Base-by-base conservation (phyloP, 2,888 invertebrate species). In the Alloplasta piceator region DNA sequence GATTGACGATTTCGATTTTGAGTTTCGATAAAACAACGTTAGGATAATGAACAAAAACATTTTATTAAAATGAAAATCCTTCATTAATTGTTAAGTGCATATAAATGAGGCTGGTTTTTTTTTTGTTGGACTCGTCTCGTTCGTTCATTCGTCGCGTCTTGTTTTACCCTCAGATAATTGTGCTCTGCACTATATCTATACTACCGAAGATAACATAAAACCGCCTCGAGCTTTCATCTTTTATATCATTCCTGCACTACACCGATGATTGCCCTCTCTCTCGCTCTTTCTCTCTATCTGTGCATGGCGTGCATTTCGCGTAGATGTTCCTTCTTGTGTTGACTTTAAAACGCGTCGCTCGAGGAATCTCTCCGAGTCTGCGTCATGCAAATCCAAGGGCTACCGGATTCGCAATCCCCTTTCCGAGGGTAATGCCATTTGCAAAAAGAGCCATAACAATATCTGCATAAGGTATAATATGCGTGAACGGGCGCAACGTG, bases 391-490 rank as follows among this genome's bases (percentile, higher is more conserved):
- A 89, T 90, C 82, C 84, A 83, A 86, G 83, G 80, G 82, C 84
- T 80, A 82, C 85, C 76, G 26, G 76, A 78, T 73, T 38, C 60
- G 26, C 26, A 26, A 26, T 26, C 26, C 26, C 26, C 26, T 26
- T 43, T 36, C 85, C 48, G 85, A 85, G 85, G 86, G 82, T 88
- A 87, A 85, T 84, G 79, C 83, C 80, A 84, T 63, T 86, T 85
- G 86, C 87, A 90, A 90, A 89, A 90, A 90, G 86, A 85, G 86
- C 83, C 84, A 88, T 90, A 90, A 90, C 89, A 89, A 90, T 90
- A 90, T 90, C 87, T 87, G 86, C 87, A 87, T 86, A 86, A 82
- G 86, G 68, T 48, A 58, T 63, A 78, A 73, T 74, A 74, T 74
- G 63, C 67, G 72, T 50, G 79, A 83, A 26, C 26, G 26, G 26